phyloP scores from a whole-genome alignment of 2,797 vertebrate genomes.

The Neostethus bicornis region DNA sequence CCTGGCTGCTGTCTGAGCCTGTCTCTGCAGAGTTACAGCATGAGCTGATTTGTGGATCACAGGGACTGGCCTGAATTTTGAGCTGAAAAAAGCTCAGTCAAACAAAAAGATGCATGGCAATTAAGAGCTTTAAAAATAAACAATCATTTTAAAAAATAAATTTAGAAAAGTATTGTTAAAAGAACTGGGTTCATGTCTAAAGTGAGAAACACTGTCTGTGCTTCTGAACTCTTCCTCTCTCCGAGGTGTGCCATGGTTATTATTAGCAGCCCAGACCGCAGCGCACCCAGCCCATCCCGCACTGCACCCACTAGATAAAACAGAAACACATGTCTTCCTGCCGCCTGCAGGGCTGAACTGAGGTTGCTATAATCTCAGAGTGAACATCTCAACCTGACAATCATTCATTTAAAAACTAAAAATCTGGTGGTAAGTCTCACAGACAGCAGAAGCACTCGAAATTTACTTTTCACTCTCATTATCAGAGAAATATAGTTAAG shows the following conservation, averaged over 20 bases:
- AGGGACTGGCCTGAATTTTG: too few species aligned
- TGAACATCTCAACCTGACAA: not conserved
- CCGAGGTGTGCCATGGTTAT: slow-evolving; percentile 33
- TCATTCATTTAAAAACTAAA: not conserved
- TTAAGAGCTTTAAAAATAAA: too few species aligned
- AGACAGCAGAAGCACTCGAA: not conserved
- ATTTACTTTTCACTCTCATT: not conserved
- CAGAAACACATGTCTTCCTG: slow-evolving; percentile 44
- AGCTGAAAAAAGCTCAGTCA: too few species aligned
- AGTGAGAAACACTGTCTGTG: too few species aligned
- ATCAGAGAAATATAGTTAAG: not conserved
- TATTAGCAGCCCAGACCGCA: slow-evolving; percentile 54
- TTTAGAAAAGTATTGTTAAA: too few species aligned
- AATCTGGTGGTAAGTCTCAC: not conserved
- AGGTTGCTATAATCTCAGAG: not conserved
- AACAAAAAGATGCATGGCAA: too few species aligned
- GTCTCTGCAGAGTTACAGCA: too few species aligned
- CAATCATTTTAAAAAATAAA: too few species aligned
- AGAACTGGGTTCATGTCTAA: too few species aligned
- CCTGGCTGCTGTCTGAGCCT: too few species aligned
- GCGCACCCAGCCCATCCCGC: slow-evolving; percentile 33
- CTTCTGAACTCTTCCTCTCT: not conserved
- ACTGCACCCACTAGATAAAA: slow-evolving; percentile 28
- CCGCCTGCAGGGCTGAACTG: not conserved
- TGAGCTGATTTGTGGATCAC: too few species aligned